Base-by-base conservation (phyloP, 2,797 vertebrate species). In the Chaetophractus vellerosus region DNA sequence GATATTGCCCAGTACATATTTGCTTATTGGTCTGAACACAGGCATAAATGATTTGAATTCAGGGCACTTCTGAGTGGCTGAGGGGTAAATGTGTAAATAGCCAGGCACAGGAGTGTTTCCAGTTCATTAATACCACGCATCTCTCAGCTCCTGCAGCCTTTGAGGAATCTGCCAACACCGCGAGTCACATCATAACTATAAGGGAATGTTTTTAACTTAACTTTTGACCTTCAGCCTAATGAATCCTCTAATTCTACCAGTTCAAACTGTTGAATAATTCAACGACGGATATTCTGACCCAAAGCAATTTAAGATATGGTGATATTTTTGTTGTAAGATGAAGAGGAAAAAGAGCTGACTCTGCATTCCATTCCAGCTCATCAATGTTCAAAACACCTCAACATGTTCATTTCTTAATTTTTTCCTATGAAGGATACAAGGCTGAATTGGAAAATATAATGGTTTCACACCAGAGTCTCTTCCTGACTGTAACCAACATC, bases 241-340 rank as follows among this genome's bases (percentile, higher is more conserved):
- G 93, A 98, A 97, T 93, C 74, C 94, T 96, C 90, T 96, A 97
- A 98, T 97, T 98, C 94, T 96, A 74, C 76, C 92, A 94, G 97
- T 97, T 98, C 96, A 96, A 91, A 97, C 93, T 18, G 2, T 75
- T 97, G 97, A 98, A 98, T 98, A 97, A 98, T 93, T 98, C 97
- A 97, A 89, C 89, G 95, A 94, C 96, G 45, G n/a, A 50, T 0
- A 0, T 90, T 97, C 91, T 90, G 88, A 97, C 95, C 82, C 2
- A 95, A 91, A 86, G 95, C 94, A 97, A 97, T 96, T 97, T 97
- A 93, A 97, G 92, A 95, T 63, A 88, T 0, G 31, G 94, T 50
- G 52, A 96, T 95, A 82, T 95, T 95, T 94, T 94, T 93, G 69
- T 91, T 23, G 5, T 57, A 82, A 93, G 88, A 94, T 84, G 84